Base-by-base conservation (phyloP, 2,113 vertebrate species). In the Sula dactylatra region DNA sequence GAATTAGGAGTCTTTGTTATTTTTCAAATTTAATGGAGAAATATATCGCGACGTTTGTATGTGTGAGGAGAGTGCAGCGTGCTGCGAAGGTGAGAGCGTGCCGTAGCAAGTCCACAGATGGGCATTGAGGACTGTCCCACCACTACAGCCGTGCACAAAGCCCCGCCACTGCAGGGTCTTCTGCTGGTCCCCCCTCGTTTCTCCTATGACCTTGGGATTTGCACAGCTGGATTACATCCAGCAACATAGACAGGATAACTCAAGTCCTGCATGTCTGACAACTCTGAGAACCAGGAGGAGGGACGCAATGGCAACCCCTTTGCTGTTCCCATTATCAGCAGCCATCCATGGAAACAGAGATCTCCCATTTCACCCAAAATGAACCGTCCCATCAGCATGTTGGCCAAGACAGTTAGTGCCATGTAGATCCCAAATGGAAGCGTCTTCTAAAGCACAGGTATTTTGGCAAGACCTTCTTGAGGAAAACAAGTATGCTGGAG, bases 101-200 rank as follows among this genome's bases (percentile, higher is more conserved):
- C 40, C 4, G 2, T 13, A 73, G 42, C 16, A 29, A 49, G 24
- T 9, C 36, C 62, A 31, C 47, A 62, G 69, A 24, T 4, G 1
- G 3, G 11, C 42, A 8, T 5, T 4, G 13, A 54, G 5, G 5
- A 29, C 45, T 10, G 59, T 16, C 45, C 44, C 85, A 36, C 21
- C 54, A 4, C 2, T 1, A 40, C 47, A 34, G 40, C 44, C 16
- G 0, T 9, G 16, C 73, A 54, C 31, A 56, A 36, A n/a, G 34
- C 26, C 72, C 21, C 0, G 0, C 17, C 26, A 18, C 67, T 31
- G 12, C 3, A 0, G 29, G 11, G 20, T 42, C 47, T 34, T 54
- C 62, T 17, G 16, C 47, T 0, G 0, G 31, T 16, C 34, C 24
- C 59, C 32, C 32, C 17, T 12, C 1, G 2, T 17, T 24, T 65